Conservation (phyloP, 1,140 invertebrate genomes). For the Dysdera silvatica region DNA sequence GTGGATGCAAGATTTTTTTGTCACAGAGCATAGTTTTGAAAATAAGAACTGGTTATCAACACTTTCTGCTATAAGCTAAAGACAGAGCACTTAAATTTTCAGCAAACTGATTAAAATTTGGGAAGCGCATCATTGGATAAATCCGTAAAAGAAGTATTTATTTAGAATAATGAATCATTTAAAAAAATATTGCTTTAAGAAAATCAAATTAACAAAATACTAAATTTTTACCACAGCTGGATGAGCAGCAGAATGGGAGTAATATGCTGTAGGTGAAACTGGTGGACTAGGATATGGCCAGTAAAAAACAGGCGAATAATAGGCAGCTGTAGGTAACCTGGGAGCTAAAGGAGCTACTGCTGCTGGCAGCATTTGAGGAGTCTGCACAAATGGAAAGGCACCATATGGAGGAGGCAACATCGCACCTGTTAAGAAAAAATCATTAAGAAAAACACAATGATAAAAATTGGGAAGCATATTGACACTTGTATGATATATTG, state of each 20-base stretch:
- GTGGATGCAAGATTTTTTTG: too few relatives aligned
- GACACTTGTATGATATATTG: conserved; percentile 19
- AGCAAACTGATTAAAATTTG: not conserved
- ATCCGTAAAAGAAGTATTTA: not conserved
- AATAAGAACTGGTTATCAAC: too few relatives aligned
- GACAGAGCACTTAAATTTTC: not conserved
- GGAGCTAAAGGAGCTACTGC: conserved; percentile 50
- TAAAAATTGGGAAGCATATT: not conserved
- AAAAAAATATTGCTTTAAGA: conserved; percentile 5
- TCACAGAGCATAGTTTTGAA: too few relatives aligned
- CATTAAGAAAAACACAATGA: too few relatives aligned
- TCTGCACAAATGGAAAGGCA: conserved; percentile 42
- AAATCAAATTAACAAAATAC: conserved; percentile 36
- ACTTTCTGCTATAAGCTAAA: too few relatives aligned
- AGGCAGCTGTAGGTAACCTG: conserved; percentile 45
- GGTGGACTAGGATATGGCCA: conserved; percentile 88
- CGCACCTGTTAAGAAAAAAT: conserved; percentile 37
- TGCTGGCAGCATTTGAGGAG: conserved; percentile 46
- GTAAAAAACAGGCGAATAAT: conserved; percentile 57
- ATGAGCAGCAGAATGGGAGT: conserved; percentile 53
- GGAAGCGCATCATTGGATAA: not conserved
- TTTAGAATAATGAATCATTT: not conserved
- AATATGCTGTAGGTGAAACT: conserved; percentile 78
- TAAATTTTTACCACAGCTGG: conserved; percentile 46
- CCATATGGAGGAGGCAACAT: conserved; percentile 49